Evolutionary conservation across 2,113 vertebrate species (phyloP).

Genomic region (Rattus rattus): DNA sequence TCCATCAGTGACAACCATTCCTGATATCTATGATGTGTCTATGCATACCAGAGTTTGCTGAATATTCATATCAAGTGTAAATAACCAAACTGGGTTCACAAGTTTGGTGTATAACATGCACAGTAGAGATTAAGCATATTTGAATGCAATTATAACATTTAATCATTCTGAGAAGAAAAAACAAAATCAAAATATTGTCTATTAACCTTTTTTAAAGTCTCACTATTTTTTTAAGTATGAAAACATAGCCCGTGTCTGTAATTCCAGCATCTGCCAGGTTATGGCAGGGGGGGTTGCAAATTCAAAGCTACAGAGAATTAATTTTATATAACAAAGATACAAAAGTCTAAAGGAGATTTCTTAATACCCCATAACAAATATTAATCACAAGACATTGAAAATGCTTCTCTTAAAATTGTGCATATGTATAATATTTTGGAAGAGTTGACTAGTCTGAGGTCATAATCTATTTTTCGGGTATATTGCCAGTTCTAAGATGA

Average conservation of each 20-base stretch:
- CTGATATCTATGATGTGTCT: background rate
- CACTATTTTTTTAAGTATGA: background rate
- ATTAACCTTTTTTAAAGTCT: background rate
- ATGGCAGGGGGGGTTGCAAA: too few species aligned
- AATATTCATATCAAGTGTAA: background rate
- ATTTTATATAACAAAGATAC: too few species aligned
- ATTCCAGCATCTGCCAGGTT: too few species aligned
- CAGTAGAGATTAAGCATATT: background rate
- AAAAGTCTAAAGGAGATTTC: background rate
- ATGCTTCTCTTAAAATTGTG: background rate
- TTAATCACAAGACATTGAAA: background rate
- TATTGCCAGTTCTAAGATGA: background rate
- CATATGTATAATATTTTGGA: background rate
- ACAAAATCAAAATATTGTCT: background rate
- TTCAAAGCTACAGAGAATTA: too few species aligned
- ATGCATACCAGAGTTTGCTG: background rate
- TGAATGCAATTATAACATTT: accelerated
- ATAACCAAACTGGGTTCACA: background rate
- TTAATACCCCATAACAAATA: background rate
- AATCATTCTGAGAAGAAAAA: background rate
- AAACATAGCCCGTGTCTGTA: background rate
- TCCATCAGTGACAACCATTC: background rate
- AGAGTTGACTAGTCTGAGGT: background rate
- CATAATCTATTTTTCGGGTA: background rate
- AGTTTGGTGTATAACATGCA: background rate